Conservation (phyloP, 2,888 invertebrate genomes). For the Tryphoninae sp. region DNA sequence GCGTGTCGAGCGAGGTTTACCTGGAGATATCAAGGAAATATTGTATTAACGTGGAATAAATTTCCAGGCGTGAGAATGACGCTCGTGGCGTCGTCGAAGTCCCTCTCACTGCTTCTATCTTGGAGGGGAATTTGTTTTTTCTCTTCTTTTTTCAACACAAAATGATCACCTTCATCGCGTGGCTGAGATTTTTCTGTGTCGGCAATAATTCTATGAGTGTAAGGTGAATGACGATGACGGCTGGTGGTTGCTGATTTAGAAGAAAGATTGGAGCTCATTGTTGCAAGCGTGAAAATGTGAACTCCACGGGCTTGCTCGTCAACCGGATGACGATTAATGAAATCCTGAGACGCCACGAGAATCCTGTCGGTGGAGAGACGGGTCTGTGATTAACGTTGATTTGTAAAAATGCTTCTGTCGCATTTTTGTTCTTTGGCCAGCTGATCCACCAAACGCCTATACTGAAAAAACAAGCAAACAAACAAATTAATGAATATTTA, state of each 20-base stretch:
- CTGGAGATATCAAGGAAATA: conserved; percentile 40
- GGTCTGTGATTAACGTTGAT: too few species aligned
- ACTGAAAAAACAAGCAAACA: neutral
- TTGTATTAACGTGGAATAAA: conserved; percentile 44
- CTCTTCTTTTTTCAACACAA: neutral
- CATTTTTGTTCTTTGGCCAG: too few species aligned
- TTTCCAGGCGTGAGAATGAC: conserved; percentile 52
- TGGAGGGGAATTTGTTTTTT: neutral
- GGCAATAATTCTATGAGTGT: conserved; percentile 23
- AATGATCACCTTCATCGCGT: conserved; percentile 26
- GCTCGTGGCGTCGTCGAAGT: neutral
- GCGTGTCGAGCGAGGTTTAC: neutral
- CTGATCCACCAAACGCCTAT: too few species aligned
- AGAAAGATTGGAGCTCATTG: conserved; percentile 41
- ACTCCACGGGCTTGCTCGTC: conserved; percentile 40
- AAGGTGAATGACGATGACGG: conserved; percentile 6
- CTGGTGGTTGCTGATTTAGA: conserved; percentile 41
- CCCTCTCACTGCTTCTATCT: neutral
- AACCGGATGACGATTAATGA: conserved; percentile 66
- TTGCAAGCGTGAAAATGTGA: conserved; percentile 26
- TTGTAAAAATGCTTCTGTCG: too few species aligned
- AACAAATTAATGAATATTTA: neutral
- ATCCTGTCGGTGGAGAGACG: neutral
- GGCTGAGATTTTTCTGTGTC: neutral
- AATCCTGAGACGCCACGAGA: conserved; percentile 30